Conservation (phyloP, 2,113 vertebrate species). For the Cavia aperea region DNA sequence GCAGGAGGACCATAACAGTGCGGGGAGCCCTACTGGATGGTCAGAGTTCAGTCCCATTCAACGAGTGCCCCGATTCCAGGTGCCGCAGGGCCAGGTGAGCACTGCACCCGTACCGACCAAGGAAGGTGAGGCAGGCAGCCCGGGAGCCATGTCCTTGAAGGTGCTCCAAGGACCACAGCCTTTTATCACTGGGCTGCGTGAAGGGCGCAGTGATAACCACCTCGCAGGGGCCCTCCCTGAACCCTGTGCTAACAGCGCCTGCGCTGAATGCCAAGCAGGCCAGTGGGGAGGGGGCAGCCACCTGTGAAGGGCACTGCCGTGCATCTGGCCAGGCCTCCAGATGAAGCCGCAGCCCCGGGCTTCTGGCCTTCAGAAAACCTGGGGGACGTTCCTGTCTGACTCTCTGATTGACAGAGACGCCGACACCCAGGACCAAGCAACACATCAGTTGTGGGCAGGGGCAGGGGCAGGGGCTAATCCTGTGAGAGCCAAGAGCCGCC, state of each 20-base stretch:
- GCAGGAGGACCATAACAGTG: background rate
- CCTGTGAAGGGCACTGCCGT: slow-evolving; percentile 56
- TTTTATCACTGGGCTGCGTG: slow-evolving; percentile 12
- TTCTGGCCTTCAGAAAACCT: background rate
- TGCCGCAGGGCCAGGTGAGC: slow-evolving; percentile 10
- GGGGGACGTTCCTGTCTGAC: background rate
- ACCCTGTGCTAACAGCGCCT: slow-evolving; percentile 44
- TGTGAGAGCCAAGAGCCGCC: background rate
- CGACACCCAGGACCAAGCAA: background rate
- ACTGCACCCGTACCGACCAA: background rate
- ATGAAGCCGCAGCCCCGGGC: background rate
- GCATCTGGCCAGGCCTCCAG: background rate
- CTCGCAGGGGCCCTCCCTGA: slow-evolving; percentile 38
- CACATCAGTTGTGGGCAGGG: background rate
- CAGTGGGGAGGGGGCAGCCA: slow-evolving; percentile 21
- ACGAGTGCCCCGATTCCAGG: background rate
- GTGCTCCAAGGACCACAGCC: background rate
- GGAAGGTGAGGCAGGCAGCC: background rate
- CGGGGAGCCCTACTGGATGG: background rate
- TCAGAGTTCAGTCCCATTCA: background rate
- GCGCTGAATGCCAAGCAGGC: slow-evolving; percentile 55
- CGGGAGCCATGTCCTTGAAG: background rate
- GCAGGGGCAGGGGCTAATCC: background rate
- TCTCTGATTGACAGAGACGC: background rate
- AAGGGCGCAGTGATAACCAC: slow-evolving; percentile 34